Evolutionary conservation across 2,797 vertebrate species (phyloP), one percentile per base, ranked within the genome.

Genomic region (Manis javanica): DNA sequence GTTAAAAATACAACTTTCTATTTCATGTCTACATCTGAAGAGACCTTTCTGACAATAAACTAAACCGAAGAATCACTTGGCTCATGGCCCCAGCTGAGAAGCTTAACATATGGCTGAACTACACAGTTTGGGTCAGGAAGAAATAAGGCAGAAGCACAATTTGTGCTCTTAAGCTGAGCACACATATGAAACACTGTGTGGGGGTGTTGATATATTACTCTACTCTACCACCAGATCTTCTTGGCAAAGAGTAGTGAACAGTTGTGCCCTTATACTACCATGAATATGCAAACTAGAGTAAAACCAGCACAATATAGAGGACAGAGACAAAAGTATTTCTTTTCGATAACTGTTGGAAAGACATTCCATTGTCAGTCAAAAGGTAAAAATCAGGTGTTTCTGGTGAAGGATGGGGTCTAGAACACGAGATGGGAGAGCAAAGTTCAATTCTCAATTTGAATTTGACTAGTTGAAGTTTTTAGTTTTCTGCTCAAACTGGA

Each of bases 71-170:
- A 96, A 91, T 94, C 95, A 96, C 89, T 97, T 97, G 96, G 96
- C 95, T 95, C 92, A 68, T 16, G 53, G 96, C 92, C 88, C 63
- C 49, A 92, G 59, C 59, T 90, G 91, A 95, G 85, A 97, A 97
- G 83, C 95, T 90, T 96, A 97, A 97, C 97, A 97, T 98, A 98
- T 95, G 97, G 97, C 89, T 97, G 91, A 98, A 97, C 97, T 96
- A 87, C 97, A 95, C 77, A 95, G 96, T 96, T 94, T 97, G 91
- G 97, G 97, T 98, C 97, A 98, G 97, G 94, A 97, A 97, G 97
- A 97, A 97, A 98, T 89, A 96, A 96, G 96, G 79, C 78, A 98
- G 96, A 96, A 97, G 97, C 95, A 97, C 97, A 97, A 89, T 97
- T 87, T 97, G 97, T 98, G 96, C 97, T 98, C 97, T 91, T 63